Evolutionary conservation across 2,797 vertebrate genomes (phyloP).

Genomic region (Gallinago nigripennis): DNA sequence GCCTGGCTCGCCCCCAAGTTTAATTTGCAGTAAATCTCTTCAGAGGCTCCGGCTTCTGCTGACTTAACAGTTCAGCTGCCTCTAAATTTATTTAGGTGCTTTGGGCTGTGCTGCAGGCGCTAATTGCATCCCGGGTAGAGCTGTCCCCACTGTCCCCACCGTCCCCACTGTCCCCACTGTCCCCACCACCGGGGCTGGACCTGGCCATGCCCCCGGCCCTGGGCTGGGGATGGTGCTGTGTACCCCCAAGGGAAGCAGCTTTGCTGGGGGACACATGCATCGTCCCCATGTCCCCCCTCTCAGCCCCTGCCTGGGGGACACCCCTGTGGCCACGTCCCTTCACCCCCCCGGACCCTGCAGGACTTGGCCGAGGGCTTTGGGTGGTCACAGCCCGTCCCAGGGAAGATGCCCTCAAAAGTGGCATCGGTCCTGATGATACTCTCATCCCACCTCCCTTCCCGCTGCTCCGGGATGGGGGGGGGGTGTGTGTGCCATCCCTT

Average conservation of each 20-base stretch:
- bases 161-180: not conserved
- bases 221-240: not conserved
- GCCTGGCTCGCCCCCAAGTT: not conserved
- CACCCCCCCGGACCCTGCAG: not conserved
- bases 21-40: conserved; percentile 67
- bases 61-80: conserved; percentile 7
- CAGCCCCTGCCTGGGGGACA: not conserved
- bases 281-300: not conserved
- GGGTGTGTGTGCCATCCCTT: not conserved
- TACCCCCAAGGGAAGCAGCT: not conserved
- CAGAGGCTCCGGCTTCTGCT: not conserved
- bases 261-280: not conserved
- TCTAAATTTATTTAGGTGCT: conserved; percentile 12
- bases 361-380: fast-evolving
- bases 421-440: fast-evolving
- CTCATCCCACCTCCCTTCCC: not conserved
- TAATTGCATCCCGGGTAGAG: not conserved
- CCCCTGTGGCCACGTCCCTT: fast-evolving
- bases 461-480: not conserved
- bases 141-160: not conserved
- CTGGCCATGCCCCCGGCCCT: fast-evolving
- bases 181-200: not conserved
- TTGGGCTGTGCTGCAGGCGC: not conserved
- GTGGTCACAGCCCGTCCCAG: not conserved
- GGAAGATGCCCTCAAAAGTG: not conserved